Base-by-base conservation (phyloP, 2,113 vertebrate genomes). In the Leuciscus idus region DNA sequence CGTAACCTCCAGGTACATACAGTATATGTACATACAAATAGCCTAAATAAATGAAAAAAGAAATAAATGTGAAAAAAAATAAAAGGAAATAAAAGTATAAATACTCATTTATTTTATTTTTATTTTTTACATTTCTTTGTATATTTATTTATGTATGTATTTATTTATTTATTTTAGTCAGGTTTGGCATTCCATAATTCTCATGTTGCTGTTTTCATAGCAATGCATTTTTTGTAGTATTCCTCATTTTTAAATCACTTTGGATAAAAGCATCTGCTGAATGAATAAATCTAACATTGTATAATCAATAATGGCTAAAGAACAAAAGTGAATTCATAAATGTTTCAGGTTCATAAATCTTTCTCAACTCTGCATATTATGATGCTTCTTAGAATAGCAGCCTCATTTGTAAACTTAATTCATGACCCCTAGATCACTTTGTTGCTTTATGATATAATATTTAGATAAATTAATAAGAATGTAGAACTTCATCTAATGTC, bases 381-480 rank as follows among this genome's bases (percentile, higher is more conserved):
- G 23, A 84, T 21, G 46, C 39, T 52, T 84, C 30, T 23, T 26
- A 15, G 30, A 70, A 83, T 78, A 87, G 48, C 23, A 23, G 26
- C 26, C 82, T 87, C 73, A 62, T 84, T 72, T 87, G 64, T 84
- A 84, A 84, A 72, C 70, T 30, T 59, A 62, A 75, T 33, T 75
- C 15, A 50, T 75, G 39, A 52, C 75, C 43, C 13, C 55, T 48
- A 26, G 64, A 26, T 84, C 75, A 28, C 66, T 87, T 87, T 26
- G 80, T 76, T 70, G 8, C 64, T 87, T 84, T 84, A 66, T 59
- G 33, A 80, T 73, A 30, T 15, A 68, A 39, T 74, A n/a, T 64
- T 76, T 88, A 85, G 87, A 85, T 85, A 61, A 75, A 85, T 88
- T 88, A 66, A 88, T 88, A 68, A 62, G 48, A 81, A 81, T 75